Percentiles rank a stretch among this genome's conserved stretches.
Conservation (phyloP, 2,113 vertebrate species). For the Noturus placidus region DNA sequence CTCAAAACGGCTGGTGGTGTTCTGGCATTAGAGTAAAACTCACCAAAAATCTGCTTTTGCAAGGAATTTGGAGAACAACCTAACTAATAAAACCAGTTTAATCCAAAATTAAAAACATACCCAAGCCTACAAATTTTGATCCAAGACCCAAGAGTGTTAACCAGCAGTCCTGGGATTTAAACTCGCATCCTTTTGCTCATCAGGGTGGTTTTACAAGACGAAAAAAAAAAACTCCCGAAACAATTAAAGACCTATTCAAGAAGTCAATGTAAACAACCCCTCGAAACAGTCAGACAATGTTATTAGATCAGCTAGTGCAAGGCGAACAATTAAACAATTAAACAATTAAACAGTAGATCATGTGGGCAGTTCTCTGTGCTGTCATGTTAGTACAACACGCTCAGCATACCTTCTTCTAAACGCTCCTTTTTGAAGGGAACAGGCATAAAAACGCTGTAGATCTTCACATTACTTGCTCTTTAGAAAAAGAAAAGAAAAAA, state of each 20-base stretch:
- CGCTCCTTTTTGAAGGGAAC: neutral
- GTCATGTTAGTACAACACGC: neutral
- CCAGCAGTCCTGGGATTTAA: neutral
- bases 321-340: neutral
- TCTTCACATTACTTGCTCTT: slow-evolving; percentile 53
- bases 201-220: neutral
- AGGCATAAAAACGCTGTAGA: slow-evolving; percentile 55
- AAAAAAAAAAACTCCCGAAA: neutral
- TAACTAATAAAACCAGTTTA: neutral
- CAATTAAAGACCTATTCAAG: neutral
- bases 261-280: neutral
- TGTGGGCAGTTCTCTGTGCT: neutral
- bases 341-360: slow-evolving; percentile 5
- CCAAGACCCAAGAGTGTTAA: neutral
- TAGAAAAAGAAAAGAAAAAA: slow-evolving; percentile 10
- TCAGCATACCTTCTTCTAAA: neutral
- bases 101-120: neutral
- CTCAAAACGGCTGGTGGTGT: neutral
- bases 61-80: neutral
- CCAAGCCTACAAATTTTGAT: neutral
- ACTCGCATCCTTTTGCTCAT: neutral
- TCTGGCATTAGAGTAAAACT: neutral
- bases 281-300: neutral
- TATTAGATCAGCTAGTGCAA: neutral
- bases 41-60: neutral